A percentile compares a stretch with the other conserved stretches of the same genome.
phyloP scores from a whole-genome alignment of 2,113 vertebrate genomes.

The Microcebus lehilahytsara region DNA sequence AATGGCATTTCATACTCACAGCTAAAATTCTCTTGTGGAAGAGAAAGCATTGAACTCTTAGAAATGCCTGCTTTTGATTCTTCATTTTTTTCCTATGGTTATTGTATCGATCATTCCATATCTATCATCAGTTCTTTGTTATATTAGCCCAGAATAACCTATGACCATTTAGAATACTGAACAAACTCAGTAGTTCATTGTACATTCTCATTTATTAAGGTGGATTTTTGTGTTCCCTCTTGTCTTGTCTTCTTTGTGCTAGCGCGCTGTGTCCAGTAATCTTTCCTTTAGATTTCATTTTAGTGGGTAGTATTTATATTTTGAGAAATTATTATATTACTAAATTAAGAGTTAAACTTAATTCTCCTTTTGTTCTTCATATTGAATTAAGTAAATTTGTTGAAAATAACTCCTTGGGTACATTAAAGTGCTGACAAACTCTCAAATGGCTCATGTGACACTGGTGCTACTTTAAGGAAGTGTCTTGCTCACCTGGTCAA shows the following conservation, averaged over 20 bases:
- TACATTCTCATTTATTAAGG: conserved; percentile 83
- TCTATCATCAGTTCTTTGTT: conserved; percentile 57
- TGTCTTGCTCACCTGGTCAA: conserved; percentile 99
- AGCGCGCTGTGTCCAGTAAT: conserved; percentile 89
- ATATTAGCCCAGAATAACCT: conserved; percentile 67
- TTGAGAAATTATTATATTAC: conserved; percentile 62
- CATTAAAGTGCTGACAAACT: conserved; percentile 56
- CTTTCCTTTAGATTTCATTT: conserved; percentile 84
- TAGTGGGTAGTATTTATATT: conserved; percentile 72
- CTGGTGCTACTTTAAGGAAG: conserved; percentile 90
- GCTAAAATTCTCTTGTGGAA: conserved; percentile 56
- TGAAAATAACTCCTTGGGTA: conserved; percentile 52
- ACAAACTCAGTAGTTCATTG: conserved; percentile 74
- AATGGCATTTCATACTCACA: conserved; percentile 47
- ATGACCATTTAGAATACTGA: conserved; percentile 67
- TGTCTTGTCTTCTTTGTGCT: conserved; percentile 88
- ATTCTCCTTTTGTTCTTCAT: conserved; percentile 64
- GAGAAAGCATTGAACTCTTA: conserved; percentile 55
- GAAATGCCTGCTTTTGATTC: conserved; percentile 46
- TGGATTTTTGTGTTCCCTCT: conserved; percentile 91
- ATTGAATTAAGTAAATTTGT: conserved; percentile 50
- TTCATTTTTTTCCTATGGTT: not conserved
- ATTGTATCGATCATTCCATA: conserved; percentile 51
- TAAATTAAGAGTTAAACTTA: conserved; percentile 67
- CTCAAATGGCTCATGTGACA: conserved; percentile 96